These are phyloP conservation scores for Leucopternis melanops DNA, from an alignment of 2,113 vertebrate genomes.

Conservation along the genomic window DNA sequence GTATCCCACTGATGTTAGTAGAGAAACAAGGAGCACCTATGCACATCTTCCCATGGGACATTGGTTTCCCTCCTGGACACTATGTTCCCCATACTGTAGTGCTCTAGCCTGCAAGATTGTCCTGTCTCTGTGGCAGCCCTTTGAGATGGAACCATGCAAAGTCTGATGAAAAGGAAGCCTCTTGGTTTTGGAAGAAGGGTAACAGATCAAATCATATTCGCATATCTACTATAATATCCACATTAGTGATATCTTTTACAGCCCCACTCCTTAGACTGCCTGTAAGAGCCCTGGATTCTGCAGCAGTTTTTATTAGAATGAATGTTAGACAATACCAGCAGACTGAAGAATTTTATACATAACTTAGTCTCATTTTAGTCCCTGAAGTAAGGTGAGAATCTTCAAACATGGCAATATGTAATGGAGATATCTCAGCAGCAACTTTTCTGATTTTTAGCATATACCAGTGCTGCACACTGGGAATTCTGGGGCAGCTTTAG, in stretches of 20 bases:
- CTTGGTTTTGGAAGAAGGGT: not conserved
- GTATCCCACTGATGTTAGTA: not conserved
- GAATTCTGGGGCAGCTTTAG: not conserved
- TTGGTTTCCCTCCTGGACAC: not conserved
- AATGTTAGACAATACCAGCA: not conserved
- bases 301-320: not conserved
- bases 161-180: not conserved
- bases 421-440: not conserved
- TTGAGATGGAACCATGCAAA: not conserved
- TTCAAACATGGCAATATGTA: not conserved
- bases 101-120: not conserved
- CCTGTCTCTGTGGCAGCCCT: not conserved
- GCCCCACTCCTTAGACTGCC: not conserved
- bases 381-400: not conserved
- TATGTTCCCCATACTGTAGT: not conserved
- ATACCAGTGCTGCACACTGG: not conserved
- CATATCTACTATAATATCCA: not conserved
- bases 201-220: not conserved
- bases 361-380: not conserved
- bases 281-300: not conserved
- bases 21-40: not conserved
- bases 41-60: not conserved
- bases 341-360: not conserved
- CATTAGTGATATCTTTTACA: not conserved
- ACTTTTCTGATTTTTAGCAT: not conserved